Conservation (phyloP, 2,888 invertebrate species). For the Rosalia funebris region DNA sequence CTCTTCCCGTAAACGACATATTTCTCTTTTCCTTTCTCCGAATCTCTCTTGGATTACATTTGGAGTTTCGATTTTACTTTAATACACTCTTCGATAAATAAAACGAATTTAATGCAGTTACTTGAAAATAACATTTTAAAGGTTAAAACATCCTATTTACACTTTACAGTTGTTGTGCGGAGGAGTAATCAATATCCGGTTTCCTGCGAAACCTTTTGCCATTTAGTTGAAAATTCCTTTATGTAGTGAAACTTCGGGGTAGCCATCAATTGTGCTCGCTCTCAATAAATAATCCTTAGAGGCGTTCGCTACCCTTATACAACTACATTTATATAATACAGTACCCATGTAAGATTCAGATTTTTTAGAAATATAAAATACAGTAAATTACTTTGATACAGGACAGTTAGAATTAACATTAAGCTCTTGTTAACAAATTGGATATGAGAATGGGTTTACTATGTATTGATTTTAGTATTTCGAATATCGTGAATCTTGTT, state of each 20-base stretch:
- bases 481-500: too few species aligned
- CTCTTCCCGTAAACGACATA: too few species aligned
- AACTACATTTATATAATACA: not conserved
- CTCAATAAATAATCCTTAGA: not conserved
- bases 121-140: constrained; percentile 7
- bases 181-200: constrained; percentile 9
- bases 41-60: too few species aligned
- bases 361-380: too few species aligned
- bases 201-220: constrained; percentile 1
- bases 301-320: not conserved
- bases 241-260: constrained; percentile 2
- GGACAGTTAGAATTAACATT: too few species aligned
- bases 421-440: too few species aligned
- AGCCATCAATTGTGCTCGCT: not conserved
- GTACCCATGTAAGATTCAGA: not conserved
- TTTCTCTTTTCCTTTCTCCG: too few species aligned
- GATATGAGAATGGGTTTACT: too few species aligned
- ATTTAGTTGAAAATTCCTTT: constrained; percentile 10
- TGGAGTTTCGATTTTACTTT: too few species aligned
- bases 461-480: too few species aligned
- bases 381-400: too few species aligned
- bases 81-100: not conserved
- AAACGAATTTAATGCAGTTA: not conserved
- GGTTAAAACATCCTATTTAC: constrained; percentile 1
- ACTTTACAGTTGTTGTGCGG: constrained; percentile 1